phyloP scores from a whole-genome alignment of 2,797 vertebrate species.

The Clamator glandarius region DNA sequence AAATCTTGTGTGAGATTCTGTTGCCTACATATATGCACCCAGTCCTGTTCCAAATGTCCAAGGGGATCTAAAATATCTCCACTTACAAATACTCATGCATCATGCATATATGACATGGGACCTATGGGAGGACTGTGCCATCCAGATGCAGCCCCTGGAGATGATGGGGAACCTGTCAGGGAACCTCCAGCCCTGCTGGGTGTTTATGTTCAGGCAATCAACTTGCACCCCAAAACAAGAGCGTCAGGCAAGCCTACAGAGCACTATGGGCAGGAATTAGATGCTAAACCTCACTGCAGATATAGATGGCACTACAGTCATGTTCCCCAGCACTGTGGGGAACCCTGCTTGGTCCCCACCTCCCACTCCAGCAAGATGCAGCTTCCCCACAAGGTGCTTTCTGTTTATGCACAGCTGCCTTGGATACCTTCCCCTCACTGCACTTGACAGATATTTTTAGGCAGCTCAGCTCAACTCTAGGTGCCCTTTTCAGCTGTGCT shows the following conservation, averaged over 20 bases:
- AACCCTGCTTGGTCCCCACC: no score
- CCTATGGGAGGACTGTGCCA: accelerated
- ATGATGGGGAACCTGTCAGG: neutral
- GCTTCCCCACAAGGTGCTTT: neutral
- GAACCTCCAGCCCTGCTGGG: neutral
- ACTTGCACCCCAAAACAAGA: neutral
- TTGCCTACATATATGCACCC: neutral
- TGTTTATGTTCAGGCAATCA: neutral
- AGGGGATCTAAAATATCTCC: neutral
- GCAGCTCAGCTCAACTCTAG: neutral
- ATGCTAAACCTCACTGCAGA: neutral
- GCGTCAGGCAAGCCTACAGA: neutral
- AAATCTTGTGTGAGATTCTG: neutral
- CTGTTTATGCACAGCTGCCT: neutral
- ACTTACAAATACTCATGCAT: accelerated
- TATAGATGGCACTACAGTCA: neutral
- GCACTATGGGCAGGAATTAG: neutral
- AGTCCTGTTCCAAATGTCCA: neutral
- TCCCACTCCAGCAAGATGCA: neutral
- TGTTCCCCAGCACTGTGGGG: neutral
- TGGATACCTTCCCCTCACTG: neutral
- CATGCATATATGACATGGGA: neutral
- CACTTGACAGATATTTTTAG: neutral
- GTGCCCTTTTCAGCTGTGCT: neutral
- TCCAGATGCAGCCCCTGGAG: neutral